Base-by-base conservation (phyloP, 2,888 invertebrate genomes). In the Operophtera brumata region DNA sequence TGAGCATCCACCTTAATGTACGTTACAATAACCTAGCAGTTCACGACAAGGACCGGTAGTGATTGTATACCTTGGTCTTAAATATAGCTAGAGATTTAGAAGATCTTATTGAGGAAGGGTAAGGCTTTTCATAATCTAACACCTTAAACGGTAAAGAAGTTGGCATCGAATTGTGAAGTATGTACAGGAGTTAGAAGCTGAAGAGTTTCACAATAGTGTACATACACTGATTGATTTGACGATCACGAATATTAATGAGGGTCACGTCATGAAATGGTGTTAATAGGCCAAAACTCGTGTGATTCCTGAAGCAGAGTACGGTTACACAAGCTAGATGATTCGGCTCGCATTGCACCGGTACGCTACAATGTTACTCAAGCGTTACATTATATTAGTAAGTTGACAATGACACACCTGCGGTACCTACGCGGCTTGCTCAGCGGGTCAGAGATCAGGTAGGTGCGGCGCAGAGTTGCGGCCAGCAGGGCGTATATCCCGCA, bases 301-400 rank as follows among this genome's bases (percentile, higher is more conserved):
- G 45, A 41, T 25, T 39, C 39, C 30, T 34, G n/a, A 45, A 57
- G 50, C 49, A 40, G 14, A 45, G n/a, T 34, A 34, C 34, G n/a
- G 41, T 44, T 28, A 28, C 42, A 57, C 49, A 48, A 56, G 47
- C 48, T 47, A 53, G 58, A 73, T 67, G 64, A 73, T 80, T 82
- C 69, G 78, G 80, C 80, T 80, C 81, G 79, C 82, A 81, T 77
- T 67, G 67, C 70, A 70, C 71, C 73, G 62, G 62, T 34, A 36
- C 28, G 50, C 37, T 43, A 50, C 34, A 62, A 64, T 69, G 44
- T 54, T 47, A 69, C 67, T 69, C 58, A 59, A 64, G 63, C 69
- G 59, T 37, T 50, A 63, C 52, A 57, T 48, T 47, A 51, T 44
- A 61, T 67, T 62, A 66, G 58, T 20, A 45, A 25, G n/a, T 14